phyloP scores from a whole-genome alignment of 2,888 invertebrate genomes.

The Cataglyphis cursor region DNA sequence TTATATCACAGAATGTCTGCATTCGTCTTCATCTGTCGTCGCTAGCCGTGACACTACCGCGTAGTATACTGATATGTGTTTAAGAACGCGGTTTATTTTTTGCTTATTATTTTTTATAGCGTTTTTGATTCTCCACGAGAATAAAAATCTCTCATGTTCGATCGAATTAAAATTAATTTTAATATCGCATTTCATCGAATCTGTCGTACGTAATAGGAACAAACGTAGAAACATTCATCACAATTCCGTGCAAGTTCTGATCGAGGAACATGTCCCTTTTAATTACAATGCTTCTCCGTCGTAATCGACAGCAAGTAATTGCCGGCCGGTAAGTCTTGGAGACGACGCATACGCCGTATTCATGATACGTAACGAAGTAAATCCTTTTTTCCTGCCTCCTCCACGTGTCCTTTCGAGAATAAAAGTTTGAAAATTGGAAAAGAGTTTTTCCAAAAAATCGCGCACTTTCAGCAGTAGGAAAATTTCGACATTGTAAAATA shows the following conservation, averaged over 20 bases:
- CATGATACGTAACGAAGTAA: neutral
- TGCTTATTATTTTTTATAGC: neutral
- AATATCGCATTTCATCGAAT: neutral
- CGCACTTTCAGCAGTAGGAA: neutral
- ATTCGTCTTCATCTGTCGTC: neutral
- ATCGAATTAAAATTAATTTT: neutral
- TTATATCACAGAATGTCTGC: neutral
- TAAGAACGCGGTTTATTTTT: neutral
- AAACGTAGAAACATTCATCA: neutral
- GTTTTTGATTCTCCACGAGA: neutral
- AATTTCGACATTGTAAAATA: constrained; percentile 14
- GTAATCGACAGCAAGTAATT: neutral
- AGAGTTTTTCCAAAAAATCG: neutral
- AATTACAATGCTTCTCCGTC: neutral
- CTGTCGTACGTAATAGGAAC: neutral
- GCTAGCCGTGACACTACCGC: neutral
- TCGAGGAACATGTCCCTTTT: neutral
- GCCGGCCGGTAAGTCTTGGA: neutral
- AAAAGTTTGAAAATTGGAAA: neutral
- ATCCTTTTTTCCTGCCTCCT: neutral
- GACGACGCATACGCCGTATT: neutral
- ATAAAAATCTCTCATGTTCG: neutral
- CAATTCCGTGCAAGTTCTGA: neutral
- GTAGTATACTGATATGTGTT: neutral
- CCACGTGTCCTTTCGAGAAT: constrained; percentile 9